These are phyloP conservation scores for Callipepla squamata DNA, from an alignment of 2,113 vertebrate species.

Conservation along the genomic window DNA sequence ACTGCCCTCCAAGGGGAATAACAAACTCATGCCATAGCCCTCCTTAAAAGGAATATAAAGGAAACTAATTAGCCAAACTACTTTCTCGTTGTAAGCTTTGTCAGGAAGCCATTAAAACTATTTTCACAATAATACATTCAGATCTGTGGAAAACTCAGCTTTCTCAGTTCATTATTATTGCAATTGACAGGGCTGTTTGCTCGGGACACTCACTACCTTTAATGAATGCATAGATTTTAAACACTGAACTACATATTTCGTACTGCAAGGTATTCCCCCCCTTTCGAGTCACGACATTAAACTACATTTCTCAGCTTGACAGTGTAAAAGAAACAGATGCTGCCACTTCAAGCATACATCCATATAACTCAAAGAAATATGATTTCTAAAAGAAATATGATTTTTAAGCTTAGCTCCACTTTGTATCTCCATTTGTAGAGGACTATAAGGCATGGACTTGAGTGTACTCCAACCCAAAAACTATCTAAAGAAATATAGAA, in stretches of 20 bases:
- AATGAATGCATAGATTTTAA: conserved; percentile 34
- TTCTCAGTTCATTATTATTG: conserved; percentile 40
- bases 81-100: conserved; percentile 45
- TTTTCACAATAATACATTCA: conserved; percentile 38
- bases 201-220: conserved; percentile 24
- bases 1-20: conserved; percentile 39
- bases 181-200: conserved; percentile 25
- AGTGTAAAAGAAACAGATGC: not conserved
- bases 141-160: conserved; percentile 11
- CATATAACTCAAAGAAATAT: not conserved
- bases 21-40: not conserved
- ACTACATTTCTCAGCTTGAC: not conserved
- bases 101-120: conserved; percentile 52
- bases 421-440: not conserved
- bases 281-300: not conserved
- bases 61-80: conserved; percentile 44
- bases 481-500: not conserved
- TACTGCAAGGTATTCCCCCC: not conserved
- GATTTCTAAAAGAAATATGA: not conserved
- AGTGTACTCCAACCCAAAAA: not conserved
- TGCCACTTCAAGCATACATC: not conserved
- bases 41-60: conserved; percentile 32
- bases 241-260: not conserved
- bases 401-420: not conserved
- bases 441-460: not conserved